Conservation (phyloP, 2,888 invertebrate species). For the Eurytoma adleriae region DNA sequence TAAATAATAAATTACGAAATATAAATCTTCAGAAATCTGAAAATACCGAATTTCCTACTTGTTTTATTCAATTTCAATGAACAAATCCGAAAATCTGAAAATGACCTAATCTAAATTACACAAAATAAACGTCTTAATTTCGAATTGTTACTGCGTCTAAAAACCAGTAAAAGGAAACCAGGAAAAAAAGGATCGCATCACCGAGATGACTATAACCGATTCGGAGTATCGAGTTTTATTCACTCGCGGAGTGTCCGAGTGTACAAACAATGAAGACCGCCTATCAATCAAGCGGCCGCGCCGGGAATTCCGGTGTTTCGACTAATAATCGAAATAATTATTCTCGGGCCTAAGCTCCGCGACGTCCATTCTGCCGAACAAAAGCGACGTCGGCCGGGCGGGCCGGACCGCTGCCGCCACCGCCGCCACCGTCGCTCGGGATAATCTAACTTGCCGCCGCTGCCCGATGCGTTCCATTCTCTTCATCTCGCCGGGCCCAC, state of each 20-base stretch:
- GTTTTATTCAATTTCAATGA: too few species aligned
- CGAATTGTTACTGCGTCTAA: too few species aligned
- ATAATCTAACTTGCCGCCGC: constrained; percentile 27
- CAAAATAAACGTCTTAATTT: too few species aligned
- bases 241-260: constrained; percentile 1
- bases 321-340: constrained; percentile 63
- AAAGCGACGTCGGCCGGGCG: constrained; percentile 51
- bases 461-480: constrained; percentile 5
- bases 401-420: neutral
- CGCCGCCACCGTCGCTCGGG: constrained; percentile 33
- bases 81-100: too few species aligned
- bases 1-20: too few species aligned
- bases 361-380: constrained; percentile 54
- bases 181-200: too few species aligned
- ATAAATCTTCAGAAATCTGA: too few species aligned
- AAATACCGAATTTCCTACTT: too few species aligned
- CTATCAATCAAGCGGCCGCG: constrained; percentile 31
- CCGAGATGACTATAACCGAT: too few species aligned
- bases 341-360: constrained; percentile 47
- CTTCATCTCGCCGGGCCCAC: neutral
- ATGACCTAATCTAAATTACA: too few species aligned
- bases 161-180: too few species aligned
- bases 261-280: constrained; percentile 23
- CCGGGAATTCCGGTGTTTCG: constrained; percentile 38
- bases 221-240: too few species aligned